Conservation (phyloP, 2,113 vertebrate species). For the Numida meleagris region DNA sequence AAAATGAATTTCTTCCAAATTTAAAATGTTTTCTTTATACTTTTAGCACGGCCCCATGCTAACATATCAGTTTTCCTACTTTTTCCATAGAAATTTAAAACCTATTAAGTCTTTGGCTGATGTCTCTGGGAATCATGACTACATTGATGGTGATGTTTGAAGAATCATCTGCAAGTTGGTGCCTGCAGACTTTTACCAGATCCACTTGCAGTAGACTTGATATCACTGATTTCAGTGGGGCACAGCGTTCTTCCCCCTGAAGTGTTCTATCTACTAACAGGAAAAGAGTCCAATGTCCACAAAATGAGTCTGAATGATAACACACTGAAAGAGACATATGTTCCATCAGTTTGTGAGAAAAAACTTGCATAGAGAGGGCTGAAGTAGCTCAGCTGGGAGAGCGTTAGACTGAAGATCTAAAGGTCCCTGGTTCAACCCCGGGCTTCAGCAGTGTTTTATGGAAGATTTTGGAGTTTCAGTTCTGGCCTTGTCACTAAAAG, state of each 20-base stretch:
- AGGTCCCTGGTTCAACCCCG: neutral
- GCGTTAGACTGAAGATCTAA: neutral
- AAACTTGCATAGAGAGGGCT: accelerated
- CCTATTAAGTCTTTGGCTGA: neutral
- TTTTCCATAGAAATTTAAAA: neutral
- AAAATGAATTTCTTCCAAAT: neutral
- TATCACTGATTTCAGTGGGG: neutral
- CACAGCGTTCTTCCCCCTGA: neutral
- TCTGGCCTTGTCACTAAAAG: neutral
- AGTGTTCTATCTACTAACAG: neutral
- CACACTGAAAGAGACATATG: neutral
- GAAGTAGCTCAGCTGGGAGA: neutral
- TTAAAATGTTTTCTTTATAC: neutral
- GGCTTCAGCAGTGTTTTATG: neutral
- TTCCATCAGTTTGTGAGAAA: neutral
- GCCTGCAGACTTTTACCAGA: neutral
- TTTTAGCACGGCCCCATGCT: neutral
- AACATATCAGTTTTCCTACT: neutral
- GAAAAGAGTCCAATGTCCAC: neutral
- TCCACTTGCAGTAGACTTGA: neutral
- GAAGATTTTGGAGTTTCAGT: neutral
- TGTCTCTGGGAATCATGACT: neutral
- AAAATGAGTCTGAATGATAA: neutral
- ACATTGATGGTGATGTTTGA: neutral
- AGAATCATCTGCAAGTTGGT: neutral